Conservation (phyloP, 2,888 invertebrate genomes). For the Ganaspis brasiliensis region DNA sequence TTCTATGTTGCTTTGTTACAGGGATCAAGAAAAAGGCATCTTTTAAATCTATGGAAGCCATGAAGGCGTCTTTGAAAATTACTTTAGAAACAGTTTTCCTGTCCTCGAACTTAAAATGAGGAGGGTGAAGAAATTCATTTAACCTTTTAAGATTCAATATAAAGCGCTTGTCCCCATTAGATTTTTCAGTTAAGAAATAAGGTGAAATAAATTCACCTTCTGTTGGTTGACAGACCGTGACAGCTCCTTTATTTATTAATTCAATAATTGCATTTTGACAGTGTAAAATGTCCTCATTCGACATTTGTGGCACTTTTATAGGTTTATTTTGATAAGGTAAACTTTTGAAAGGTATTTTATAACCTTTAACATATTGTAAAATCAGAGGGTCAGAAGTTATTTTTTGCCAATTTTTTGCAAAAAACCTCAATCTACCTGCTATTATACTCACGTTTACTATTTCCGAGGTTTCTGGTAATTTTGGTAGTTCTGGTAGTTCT, state of each 20-base stretch:
- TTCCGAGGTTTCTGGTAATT: too few relatives aligned
- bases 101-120: too few relatives aligned
- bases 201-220: constrained; percentile 46
- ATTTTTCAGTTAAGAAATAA: too few relatives aligned
- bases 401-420: constrained; percentile 3
- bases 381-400: constrained; percentile 12
- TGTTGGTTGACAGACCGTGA: background rate
- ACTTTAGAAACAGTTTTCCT: too few relatives aligned
- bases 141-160: too few relatives aligned
- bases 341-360: constrained; percentile 18
- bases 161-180: too few relatives aligned
- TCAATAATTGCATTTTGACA: background rate
- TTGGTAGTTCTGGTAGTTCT: too few relatives aligned
- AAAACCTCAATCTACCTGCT: constrained; percentile 16
- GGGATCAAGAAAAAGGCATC: too few relatives aligned
- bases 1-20: constrained; percentile 40
- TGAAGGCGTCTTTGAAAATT: too few relatives aligned
- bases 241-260: constrained; percentile 34
- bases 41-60: constrained; percentile 49
- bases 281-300: too few relatives aligned
- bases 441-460: constrained; percentile 4
- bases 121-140: too few relatives aligned
- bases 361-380: constrained; percentile 26
- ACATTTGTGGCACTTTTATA: background rate
- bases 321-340: constrained; percentile 8